These are phyloP conservation scores for Aspidiotus destructor DNA, from an alignment of 2,888 invertebrate genomes.

Conservation along the genomic window DNA sequence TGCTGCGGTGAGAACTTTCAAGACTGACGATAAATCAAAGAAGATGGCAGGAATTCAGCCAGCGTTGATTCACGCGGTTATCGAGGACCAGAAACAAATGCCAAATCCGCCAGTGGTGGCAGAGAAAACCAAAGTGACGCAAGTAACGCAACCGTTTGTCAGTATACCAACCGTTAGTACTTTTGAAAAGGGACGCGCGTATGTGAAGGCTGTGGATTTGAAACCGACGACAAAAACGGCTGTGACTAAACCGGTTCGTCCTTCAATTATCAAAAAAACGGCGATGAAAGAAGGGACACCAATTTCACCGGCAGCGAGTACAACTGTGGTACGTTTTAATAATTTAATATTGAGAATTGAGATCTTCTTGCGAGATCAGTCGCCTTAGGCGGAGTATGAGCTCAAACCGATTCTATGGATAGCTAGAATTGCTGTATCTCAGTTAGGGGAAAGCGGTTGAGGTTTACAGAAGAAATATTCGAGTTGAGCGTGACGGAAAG, in stretches of 20 bases:
- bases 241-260: slow-evolving; percentile 10
- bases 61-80: slow-evolving; percentile 15
- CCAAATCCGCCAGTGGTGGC: background rate
- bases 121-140: background rate
- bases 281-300: slow-evolving; percentile 10
- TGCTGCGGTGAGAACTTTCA: slow-evolving; percentile 1
- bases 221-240: slow-evolving; percentile 3
- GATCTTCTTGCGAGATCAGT: too few species aligned
- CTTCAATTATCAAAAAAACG: slow-evolving; percentile 21
- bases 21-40: slow-evolving; percentile 16
- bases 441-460: too few species aligned
- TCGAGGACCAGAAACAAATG: slow-evolving; percentile 1
- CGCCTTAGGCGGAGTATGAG: too few species aligned
- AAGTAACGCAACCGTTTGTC: background rate
- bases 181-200: slow-evolving; percentile 4
- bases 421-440: too few species aligned
- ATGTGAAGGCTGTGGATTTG: slow-evolving; percentile 2
- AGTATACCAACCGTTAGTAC: background rate
- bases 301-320: background rate
- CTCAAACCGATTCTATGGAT: too few species aligned
- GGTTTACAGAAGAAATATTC: too few species aligned
- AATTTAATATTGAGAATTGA: too few species aligned
- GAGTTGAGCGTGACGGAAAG: too few species aligned
- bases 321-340: slow-evolving; percentile 8
- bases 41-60: background rate